Evolutionary conservation across 2,113 vertebrate genomes (phyloP), one percentile per base, ranked within the genome.

Genomic region (Setophaga kirtlandii): DNA sequence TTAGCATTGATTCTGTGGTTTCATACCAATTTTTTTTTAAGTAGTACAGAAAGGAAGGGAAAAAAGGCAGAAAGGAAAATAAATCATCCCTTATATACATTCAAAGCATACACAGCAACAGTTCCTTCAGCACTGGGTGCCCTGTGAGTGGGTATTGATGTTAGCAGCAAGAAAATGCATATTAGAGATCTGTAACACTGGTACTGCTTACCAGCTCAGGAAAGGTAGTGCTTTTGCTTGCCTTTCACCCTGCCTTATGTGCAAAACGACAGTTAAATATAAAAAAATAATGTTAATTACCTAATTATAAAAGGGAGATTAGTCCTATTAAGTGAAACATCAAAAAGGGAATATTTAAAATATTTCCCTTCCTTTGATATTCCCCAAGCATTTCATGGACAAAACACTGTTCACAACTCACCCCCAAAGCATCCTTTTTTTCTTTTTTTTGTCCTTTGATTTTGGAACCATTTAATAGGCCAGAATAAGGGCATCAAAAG

Each of bases 81-180:
- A 93, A 93, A 83, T 87, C 80, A 94, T 86, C 91, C 74, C 77
- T 94, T 94, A 93, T 92, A 86, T 91, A 90, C 94, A 96, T 96
- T 95, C 96, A 92, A 70, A 94, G 71, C 89, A 84, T 91, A 94
- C 70, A 95, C 50, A 85, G 68, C 86, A 95, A 93, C 89, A 95
- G 85, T 94, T 94, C 90, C 96, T 92, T 90, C 85, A 88, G 89
- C 79, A 75, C 80, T 83, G 90, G 73, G 73, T 88, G 70, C 75
- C 60, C 90, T 93, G 76, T 27, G 70, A 94, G 87, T 64, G 81
- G 74, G n/a, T 84, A 95, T 90, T 93, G 92, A 97, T 96, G 92
- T 90, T 87, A 93, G 92, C 74, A 96, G 95, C 90, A 93, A 95
- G 89, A 87, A 70, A 73, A 87, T 94, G 81, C 87, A 69, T 93